Evolutionary conservation across 2,888 invertebrate genomes (phyloP).

Genomic region (Odontocerum albicorne): DNA sequence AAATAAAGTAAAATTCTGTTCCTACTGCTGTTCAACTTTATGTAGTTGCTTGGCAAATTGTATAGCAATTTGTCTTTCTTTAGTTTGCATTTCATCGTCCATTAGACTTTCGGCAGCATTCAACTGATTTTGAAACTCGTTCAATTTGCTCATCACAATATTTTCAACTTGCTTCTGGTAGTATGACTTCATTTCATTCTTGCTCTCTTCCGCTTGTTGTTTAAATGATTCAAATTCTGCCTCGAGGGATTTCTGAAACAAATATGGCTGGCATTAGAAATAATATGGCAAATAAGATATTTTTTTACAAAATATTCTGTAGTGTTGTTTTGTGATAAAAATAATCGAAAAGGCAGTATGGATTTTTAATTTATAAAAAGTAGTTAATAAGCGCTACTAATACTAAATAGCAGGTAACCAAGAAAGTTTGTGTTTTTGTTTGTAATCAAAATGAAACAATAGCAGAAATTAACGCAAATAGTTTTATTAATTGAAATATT

Average conservation of each 20-base stretch:
- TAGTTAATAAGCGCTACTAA: too few relatives aligned
- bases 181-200: constrained; percentile 68
- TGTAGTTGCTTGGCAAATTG: constrained; percentile 72
- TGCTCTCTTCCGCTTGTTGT: constrained; percentile 63
- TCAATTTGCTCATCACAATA: constrained; percentile 73
- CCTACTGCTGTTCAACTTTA: constrained; percentile 67
- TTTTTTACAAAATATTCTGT: too few relatives aligned
- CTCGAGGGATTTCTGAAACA: constrained; percentile 52
- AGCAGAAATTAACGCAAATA: too few relatives aligned
- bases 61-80: constrained; percentile 68
- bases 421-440: too few relatives aligned
- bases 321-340: too few relatives aligned
- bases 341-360: too few relatives aligned
- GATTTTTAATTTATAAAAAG: not conserved
- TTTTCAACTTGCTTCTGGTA: constrained; percentile 82
- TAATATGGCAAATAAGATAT: constrained; percentile 12
- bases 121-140: constrained; percentile 75
- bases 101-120: constrained; percentile 68
- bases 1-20: too few relatives aligned
- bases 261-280: constrained; percentile 17
- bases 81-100: constrained; percentile 62
- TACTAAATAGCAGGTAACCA: too few relatives aligned
- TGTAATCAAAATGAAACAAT: too few relatives aligned
- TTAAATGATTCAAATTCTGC: constrained; percentile 56
- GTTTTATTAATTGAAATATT: too few relatives aligned